phyloP scores from a whole-genome alignment of 2,113 vertebrate genomes.

The Addax nasomaculatus region DNA sequence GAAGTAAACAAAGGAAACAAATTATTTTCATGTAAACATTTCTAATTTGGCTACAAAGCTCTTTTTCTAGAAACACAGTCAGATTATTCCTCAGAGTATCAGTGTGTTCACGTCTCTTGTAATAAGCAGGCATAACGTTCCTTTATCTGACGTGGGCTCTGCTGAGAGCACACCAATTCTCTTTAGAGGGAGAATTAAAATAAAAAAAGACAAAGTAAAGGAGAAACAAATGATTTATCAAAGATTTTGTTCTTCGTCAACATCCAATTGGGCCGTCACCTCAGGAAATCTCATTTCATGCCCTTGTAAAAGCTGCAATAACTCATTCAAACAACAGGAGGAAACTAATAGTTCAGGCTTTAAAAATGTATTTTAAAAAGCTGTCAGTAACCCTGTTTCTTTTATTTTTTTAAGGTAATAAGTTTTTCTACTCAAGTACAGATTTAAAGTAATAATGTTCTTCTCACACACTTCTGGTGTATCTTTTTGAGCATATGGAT shows the following conservation, averaged over 20 bases:
- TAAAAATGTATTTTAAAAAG: slow-evolving; percentile 62
- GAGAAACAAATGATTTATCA: slow-evolving; percentile 13
- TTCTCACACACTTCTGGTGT: slow-evolving; percentile 44
- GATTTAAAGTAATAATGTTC: slow-evolving; percentile 34
- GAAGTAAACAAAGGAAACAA: background rate
- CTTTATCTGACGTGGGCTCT: background rate
- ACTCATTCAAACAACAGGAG: slow-evolving; percentile 62
- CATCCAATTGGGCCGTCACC: slow-evolving; percentile 27
- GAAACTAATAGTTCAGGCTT: slow-evolving; percentile 69
- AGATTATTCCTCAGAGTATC: background rate
- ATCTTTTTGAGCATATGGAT: slow-evolving; percentile 54
- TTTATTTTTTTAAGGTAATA: slow-evolving; percentile 60
- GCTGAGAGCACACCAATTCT: background rate
- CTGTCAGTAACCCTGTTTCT: slow-evolving; percentile 10
- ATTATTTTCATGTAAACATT: slow-evolving; percentile 26
- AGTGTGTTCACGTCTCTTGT: background rate
- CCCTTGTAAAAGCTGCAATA: slow-evolving; percentile 26
- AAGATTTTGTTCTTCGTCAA: slow-evolving; percentile 16
- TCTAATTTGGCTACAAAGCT: background rate
- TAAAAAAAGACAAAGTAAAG: background rate
- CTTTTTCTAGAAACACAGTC: background rate
- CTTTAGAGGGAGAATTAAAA: slow-evolving; percentile 25
- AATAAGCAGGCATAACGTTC: background rate
- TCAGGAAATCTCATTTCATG: slow-evolving; percentile 61
- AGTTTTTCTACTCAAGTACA: slow-evolving; percentile 60